Conservation (phyloP, 2,888 invertebrate genomes). For the Scrobipalpa costella region DNA sequence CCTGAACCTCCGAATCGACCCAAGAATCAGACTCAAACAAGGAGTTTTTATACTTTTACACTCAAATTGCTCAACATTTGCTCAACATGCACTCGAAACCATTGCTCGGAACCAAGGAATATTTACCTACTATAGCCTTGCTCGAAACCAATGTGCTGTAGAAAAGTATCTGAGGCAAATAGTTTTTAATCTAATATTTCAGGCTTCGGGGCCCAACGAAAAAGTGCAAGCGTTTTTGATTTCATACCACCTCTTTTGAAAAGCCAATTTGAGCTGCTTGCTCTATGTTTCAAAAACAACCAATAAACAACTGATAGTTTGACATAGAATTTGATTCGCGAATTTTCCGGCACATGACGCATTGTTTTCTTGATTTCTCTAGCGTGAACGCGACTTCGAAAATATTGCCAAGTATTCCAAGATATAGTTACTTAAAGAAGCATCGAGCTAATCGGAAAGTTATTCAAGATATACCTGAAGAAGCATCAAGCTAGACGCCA, state of each 20-base stretch:
- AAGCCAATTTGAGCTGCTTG: not conserved
- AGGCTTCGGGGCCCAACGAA: not conserved
- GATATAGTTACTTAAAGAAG: slow-evolving; percentile 25
- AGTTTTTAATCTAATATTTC: not conserved
- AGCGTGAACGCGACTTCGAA: not conserved
- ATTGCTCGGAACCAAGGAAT: too few species aligned
- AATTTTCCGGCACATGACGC: not conserved
- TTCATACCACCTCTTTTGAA: too few species aligned
- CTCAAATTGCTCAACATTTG: too few species aligned
- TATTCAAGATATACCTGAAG: slow-evolving; percentile 24
- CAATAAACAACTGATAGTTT: not conserved
- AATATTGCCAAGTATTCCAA: slow-evolving; percentile 8
- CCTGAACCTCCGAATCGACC: too few species aligned
- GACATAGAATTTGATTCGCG: slow-evolving; percentile 2
- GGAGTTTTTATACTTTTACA: too few species aligned
- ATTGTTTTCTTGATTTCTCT: not conserved
- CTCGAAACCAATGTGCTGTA: too few species aligned
- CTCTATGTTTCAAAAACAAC: not conserved
- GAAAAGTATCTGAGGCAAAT: too few species aligned
- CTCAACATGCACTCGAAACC: too few species aligned
- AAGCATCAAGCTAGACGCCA: slow-evolving; percentile 24
- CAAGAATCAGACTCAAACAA: too few species aligned
- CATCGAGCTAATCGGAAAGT: slow-evolving; percentile 22
- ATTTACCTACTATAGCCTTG: too few species aligned
- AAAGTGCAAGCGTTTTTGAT: not conserved